Base-by-base conservation (phyloP, 2,113 vertebrate genomes). In the Epinephelus cyanopodus region DNA sequence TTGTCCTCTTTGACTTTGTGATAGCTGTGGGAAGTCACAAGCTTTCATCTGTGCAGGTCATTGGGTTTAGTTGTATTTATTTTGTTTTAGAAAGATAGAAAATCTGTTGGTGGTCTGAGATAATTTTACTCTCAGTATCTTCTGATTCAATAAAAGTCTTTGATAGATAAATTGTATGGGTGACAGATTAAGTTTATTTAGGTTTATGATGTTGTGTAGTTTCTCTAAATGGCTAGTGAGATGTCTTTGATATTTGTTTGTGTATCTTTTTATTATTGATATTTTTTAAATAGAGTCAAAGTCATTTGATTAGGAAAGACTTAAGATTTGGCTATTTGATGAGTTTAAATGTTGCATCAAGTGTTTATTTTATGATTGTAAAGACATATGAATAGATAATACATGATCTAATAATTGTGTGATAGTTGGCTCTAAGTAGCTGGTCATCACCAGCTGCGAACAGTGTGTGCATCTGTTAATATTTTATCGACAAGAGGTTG, bases 381-480 rank as follows among this genome's bases (percentile, higher is more conserved):
- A 21, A 39, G 1, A 42, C 19, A 7, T 54, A 4, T 13, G 3
- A 21, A 13, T n/a, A 27, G 12, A 27, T 27, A 3, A 17, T 6
- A 4, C 1, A 3, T 60, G 13, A 15, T 60, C 23, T 15, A 1
- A 21, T 54, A 54, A n/a, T 9, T 25, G 17, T 45, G 5, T 27
- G 54, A 23, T 8, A 27, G 53, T 47, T 8, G 4, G 15, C 39
- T 45, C 5, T 25, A 3, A 45, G 8, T 11, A 3, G 48, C 15
- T 18, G 5, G 0, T 9, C 29, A 14, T 21, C 65, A 21, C 4
- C 7, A 23, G 2, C 21, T 0, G 9, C 1, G 0, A 4, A 21
- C 42, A 17, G 0, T 4, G 13, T n/a, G 8, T 27, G 15, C 15
- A 23, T 57, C 54, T 19, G 10, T n/a, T 9, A 11, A 42, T 33